Base-by-base conservation (phyloP, 2,113 vertebrate genomes). In the Podilymbus podiceps region DNA sequence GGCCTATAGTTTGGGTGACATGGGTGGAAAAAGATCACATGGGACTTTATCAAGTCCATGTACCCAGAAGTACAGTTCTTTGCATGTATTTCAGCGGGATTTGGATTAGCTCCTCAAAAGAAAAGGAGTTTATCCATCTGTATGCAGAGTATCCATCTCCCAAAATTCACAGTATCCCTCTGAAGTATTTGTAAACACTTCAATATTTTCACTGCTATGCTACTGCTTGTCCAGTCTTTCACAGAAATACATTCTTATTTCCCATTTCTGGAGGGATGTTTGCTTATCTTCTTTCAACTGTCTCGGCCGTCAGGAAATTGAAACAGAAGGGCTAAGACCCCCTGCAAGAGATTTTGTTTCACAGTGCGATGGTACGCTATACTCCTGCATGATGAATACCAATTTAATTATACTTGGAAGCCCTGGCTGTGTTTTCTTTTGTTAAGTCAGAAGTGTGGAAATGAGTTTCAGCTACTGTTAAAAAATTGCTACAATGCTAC, bases 381-480 rank as follows among this genome's bases (percentile, higher is more conserved):
- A 66, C 80, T 88, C 85, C 85, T 88, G 90, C 92, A 52, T 87
- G 88, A 81, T 90, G 69, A 96, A 92, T 95, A 84, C 80, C 83
- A 82, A 85, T 86, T 93, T 92, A 92, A 89, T 97, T 96, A 87
- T 75, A 64, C 60, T 92, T 92, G 52, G 86, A 69, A 94, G 69
- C 59, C 73, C 20, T 60, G 94, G 44, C 89, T 79, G 68, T 53
- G 73, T 92, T 93, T 90, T 77, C 90, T 86, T 94, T 95, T 95
- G 92, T 94, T 71, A 86, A 94, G 38, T 66, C 74, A 81, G 56
- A 95, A 92, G 62, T 72, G 52, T 96, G 86, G 94, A 96, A 95
- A 96, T 87, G 85, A 97, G 42, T 89, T 97, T 89, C 86, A 94
- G 69, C 80, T 62, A 68, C 60, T 60, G 77, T 68, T 95, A 79